Conservation (phyloP, 2,888 invertebrate genomes). For the Odontothrips loti region DNA sequence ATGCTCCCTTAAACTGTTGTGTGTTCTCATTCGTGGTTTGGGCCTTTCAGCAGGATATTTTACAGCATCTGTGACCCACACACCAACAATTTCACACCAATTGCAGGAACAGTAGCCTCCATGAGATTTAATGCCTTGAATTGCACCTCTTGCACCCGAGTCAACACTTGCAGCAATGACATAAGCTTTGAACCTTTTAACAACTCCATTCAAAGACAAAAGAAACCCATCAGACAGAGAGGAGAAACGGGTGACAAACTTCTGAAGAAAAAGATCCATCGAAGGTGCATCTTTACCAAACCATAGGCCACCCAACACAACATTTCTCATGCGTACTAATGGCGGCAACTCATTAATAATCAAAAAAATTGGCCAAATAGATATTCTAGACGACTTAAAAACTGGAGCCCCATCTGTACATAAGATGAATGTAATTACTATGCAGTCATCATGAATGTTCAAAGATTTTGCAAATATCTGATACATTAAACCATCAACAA, state of each 20-base stretch:
- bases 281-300: background rate
- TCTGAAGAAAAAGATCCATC: background rate
- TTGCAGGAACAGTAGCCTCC: background rate
- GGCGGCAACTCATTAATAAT: background rate
- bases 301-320: background rate
- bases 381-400: background rate
- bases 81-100: background rate
- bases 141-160: background rate
- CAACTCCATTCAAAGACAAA: background rate
- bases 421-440: background rate
- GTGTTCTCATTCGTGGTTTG: background rate
- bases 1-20: background rate
- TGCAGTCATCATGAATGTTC: background rate
- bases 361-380: background rate
- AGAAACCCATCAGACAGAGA: too few relatives aligned
- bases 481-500: background rate
- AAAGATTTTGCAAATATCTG: background rate
- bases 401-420: background rate
- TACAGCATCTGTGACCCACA: background rate
- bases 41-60: background rate
- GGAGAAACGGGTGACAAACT: background rate
- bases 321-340: background rate
- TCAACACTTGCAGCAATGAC: background rate
- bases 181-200: background rate
- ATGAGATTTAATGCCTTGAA: background rate